Evolutionary conservation across 1,140 invertebrate species (phyloP).

Genomic region (Acromyrmex heyeri): DNA sequence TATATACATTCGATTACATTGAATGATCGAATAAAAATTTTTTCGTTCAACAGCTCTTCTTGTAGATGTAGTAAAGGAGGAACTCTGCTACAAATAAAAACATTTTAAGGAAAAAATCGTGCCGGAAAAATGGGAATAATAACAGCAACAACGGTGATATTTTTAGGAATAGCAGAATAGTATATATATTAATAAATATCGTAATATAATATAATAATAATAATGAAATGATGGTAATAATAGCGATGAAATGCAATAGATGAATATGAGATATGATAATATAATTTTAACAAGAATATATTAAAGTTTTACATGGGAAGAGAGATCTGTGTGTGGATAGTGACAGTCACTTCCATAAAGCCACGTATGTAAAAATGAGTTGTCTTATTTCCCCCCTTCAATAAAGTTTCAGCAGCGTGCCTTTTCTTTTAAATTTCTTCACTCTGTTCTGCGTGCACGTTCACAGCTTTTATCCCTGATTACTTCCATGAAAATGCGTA

Average conservation of each 20-base stretch:
- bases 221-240: constrained; percentile 75
- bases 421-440: constrained; percentile 39
- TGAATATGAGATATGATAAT: constrained; percentile 78
- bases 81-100: neutral
- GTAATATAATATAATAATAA: constrained; percentile 76
- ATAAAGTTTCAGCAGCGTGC: constrained; percentile 69
- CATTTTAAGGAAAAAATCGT: constrained; percentile 1
- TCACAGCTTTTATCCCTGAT: constrained; percentile 73
- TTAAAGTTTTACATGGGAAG: constrained; percentile 81
- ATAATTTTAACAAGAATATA: constrained; percentile 84
- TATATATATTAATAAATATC: constrained; percentile 69
- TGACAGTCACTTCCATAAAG: constrained; percentile 78
- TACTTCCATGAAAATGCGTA: constrained; percentile 63
- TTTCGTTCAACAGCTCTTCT: constrained; percentile 63
- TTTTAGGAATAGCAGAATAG: constrained; percentile 64
- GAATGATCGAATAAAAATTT: constrained; percentile 75
- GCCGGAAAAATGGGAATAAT: constrained; percentile 52
- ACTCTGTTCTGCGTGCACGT: constrained; percentile 30
- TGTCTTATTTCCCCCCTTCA: constrained; percentile 72
- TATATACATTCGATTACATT: constrained; percentile 57
- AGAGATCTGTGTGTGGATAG: constrained; percentile 82
- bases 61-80: constrained; percentile 60
- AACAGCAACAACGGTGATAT: constrained; percentile 60
- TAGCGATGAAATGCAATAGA: constrained; percentile 77
- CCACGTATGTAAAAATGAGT: constrained; percentile 78